These are phyloP conservation scores for Felis chaus DNA, from an alignment of 2,113 vertebrate species.

Conservation along the genomic window DNA sequence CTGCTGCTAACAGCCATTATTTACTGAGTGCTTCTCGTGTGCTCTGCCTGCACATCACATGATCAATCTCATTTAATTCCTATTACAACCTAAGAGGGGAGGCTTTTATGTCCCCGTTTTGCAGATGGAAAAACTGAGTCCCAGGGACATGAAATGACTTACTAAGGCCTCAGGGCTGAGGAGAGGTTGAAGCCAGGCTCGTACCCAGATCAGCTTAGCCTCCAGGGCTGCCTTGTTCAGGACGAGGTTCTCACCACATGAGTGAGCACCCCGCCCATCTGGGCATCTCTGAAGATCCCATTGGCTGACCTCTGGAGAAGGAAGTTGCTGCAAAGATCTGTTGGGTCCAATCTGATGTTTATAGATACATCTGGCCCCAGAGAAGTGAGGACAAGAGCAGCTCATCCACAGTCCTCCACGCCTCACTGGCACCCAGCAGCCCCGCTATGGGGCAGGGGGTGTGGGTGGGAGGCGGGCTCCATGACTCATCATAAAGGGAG, in stretches of 20 bases:
- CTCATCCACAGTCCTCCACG: fast-evolving
- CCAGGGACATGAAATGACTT: not conserved
- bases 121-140: not conserved
- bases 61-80: not conserved
- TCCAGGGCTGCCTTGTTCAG: not conserved
- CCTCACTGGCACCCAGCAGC: fast-evolving
- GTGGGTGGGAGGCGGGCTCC: too few species aligned
- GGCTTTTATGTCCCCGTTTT: not conserved
- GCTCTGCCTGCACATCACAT: not conserved
- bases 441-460: not conserved
- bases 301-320: not conserved
- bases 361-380: not conserved
- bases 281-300: not conserved
- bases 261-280: too few species aligned
- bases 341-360: not conserved
- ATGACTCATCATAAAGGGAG: not conserved
- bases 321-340: not conserved
- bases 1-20: not conserved
- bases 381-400: not conserved
- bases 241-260: not conserved
- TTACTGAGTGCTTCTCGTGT: not conserved
- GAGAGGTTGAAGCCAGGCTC: not conserved
- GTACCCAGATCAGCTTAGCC: not conserved
- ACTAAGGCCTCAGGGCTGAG: not conserved
- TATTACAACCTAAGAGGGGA: not conserved